Evolutionary conservation across 2,113 vertebrate genomes (phyloP).

Genomic region (Struthidea cinerea): DNA sequence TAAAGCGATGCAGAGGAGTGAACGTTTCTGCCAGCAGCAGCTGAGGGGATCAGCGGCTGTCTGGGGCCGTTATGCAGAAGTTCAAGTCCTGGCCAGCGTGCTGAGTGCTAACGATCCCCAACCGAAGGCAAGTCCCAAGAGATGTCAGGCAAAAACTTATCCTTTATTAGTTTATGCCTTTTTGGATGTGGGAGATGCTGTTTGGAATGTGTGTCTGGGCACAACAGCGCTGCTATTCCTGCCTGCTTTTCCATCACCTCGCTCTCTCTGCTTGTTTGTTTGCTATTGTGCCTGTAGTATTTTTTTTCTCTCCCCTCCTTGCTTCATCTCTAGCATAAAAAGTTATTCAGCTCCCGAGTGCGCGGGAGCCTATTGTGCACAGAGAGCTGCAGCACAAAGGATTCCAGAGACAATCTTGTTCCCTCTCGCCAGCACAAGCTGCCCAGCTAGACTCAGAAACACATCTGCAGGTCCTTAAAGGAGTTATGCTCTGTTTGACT

Average conservation of each 20-base stretch:
- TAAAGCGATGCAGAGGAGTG: background rate
- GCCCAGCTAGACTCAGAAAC: background rate
- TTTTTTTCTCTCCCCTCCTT: background rate
- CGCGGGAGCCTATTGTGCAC: background rate
- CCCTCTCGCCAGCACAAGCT: background rate
- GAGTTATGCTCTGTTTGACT: slow-evolving; percentile 19
- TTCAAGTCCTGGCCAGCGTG: background rate
- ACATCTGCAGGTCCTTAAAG: slow-evolving; percentile 36
- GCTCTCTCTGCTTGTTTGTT: background rate
- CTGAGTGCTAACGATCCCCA: rapidly evolving
- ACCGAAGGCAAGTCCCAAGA: background rate
- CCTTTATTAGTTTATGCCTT: background rate
- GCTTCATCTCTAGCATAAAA: background rate
- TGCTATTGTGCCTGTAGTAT: background rate
- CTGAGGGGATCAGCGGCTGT: background rate
- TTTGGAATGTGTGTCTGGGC: background rate
- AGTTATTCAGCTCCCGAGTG: background rate
- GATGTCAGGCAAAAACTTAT: background rate
- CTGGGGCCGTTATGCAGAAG: background rate
- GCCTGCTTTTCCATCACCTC: background rate
- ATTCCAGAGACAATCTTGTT: slow-evolving; percentile 29
- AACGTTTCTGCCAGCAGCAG: background rate
- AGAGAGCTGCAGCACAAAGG: slow-evolving; percentile 10
- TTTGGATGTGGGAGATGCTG: background rate
- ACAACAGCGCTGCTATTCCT: background rate